Evolutionary conservation across 30 jellyfish, hydroid and myxozoan genomes (phyloP), one percentile per base, ranked within the genome.

Genomic region (Hydractinia symbiolongicarpus): DNA sequence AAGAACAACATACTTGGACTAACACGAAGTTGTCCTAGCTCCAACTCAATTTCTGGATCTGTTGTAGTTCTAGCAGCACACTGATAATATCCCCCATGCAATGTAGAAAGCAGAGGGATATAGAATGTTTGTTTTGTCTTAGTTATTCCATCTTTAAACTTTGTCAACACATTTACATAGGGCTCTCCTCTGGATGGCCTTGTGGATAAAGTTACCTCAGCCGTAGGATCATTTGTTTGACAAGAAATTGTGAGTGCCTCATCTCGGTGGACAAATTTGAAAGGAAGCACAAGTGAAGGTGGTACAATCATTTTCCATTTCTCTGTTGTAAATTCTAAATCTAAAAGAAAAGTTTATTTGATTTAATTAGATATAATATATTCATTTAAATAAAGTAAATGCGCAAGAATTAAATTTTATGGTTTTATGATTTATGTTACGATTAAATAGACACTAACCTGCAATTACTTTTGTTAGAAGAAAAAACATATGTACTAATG

Each of bases 161-260:
- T 7, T 7, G 75, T 19, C 17, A 54, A 79, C 8, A 79, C 85
- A n/a, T 20, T 15, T 8, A 13, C 76, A 54, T 30, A 66, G 13
- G 85, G 30, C 8, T 44, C 8, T 17, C 30, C 10, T 54, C 62
- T 30, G 5, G 79, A 60, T 6, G 6, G 5, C 8, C 55, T 50
- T 77, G 55, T 53, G 15, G 15, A 15, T 77, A 77, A 77, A 77
- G 77, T 52, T 5, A 77, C 85, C 19, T 11, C 13, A 8, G 85
- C 85, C 4, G 55, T 56, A 16, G 58, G 78, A 56, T 77, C 77
- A 55, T 77, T 55, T 10, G 85, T 77, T 54, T 50, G 17, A 56
- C 85, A 77, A 55, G 51, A 16, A 14, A 77, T 54, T 16, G n/a
- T 77, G 49, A 52, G 30, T 13, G 81, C 51, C 4, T 77, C 61